phyloP scores from a whole-genome alignment of 2,113 vertebrate species.

The Pipa parva region DNA sequence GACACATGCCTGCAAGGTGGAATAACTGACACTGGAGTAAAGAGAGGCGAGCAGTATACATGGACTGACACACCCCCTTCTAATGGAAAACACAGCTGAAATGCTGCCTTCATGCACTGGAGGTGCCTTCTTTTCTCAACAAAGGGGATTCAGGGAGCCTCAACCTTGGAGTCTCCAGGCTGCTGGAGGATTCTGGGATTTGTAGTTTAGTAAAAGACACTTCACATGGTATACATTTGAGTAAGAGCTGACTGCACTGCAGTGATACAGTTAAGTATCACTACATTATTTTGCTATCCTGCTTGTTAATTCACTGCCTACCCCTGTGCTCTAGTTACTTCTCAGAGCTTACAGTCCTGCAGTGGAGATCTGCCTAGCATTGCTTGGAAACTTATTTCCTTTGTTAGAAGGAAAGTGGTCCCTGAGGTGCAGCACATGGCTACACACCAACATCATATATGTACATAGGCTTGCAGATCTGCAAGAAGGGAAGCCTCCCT shows the following conservation, averaged over 20 bases:
- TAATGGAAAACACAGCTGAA: neutral
- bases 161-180: neutral
- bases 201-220: neutral
- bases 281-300: neutral
- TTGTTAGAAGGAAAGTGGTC: constrained; percentile 19
- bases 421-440: constrained; percentile 29
- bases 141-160: neutral
- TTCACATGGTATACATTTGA: neutral
- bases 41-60: neutral
- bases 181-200: neutral
- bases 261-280: neutral
- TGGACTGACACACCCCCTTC: neutral
- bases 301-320: neutral
- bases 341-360: no score
- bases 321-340: neutral
- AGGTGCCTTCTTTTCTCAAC: neutral
- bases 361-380: neutral
- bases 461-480: neutral
- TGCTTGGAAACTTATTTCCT: constrained; percentile 17
- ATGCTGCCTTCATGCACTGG: neutral
- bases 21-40: neutral
- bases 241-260: neutral
- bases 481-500: neutral
- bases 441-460: neutral
- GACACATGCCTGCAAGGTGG: neutral